Evolutionary conservation across 2,888 invertebrate genomes (phyloP), one percentile per base, ranked within the genome.

Genomic region (Lissocephala sabroskyi): DNA sequence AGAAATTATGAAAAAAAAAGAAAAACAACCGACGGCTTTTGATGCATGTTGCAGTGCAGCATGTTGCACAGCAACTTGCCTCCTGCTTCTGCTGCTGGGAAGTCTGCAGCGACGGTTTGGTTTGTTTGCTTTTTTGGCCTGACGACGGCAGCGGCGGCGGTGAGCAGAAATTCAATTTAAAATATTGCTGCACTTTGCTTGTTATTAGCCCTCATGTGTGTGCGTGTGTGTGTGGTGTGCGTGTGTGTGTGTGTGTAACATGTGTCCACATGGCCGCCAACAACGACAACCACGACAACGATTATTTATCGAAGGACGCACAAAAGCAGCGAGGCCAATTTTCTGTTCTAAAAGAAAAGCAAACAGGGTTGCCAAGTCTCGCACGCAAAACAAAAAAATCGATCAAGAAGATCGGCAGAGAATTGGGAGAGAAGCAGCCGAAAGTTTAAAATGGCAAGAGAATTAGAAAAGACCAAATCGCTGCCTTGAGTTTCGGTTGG

Each of bases 121-220:
- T 32, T 30, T 43, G 32, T 49, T 62, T 53, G 51, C 18, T 42
- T 32, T 40, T 41, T n/a, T n/a, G n/a, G n/a, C n/a, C n/a, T n/a
- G n/a, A n/a, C n/a, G n/a, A n/a, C n/a, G n/a, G n/a, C n/a, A n/a
- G 44, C 39, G 19, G 52, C 55, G 51, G 58, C 59, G 23, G 3
- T 23, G 23, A 39, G 42, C 36, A 55, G 57, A 77, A 76, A 79
- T 70, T 79, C 71, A 79, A 79, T 76, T 79, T 79, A 71, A 71
- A 76, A 79, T 76, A 79, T 78, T 79, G 62, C 79, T 73, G 77
- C 78, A 78, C 76, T 75, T 71, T 67, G 48, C 45, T 16, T 44
- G 45, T 35, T 48, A 45, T 40, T 41, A 35, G 60, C 59, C 52
- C 19, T 41, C 49, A 52, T 56, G 51, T 32, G 4, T 19, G 13